Evolutionary conservation across 2,113 vertebrate species (phyloP).

Genomic region (Polyodon spathula): DNA sequence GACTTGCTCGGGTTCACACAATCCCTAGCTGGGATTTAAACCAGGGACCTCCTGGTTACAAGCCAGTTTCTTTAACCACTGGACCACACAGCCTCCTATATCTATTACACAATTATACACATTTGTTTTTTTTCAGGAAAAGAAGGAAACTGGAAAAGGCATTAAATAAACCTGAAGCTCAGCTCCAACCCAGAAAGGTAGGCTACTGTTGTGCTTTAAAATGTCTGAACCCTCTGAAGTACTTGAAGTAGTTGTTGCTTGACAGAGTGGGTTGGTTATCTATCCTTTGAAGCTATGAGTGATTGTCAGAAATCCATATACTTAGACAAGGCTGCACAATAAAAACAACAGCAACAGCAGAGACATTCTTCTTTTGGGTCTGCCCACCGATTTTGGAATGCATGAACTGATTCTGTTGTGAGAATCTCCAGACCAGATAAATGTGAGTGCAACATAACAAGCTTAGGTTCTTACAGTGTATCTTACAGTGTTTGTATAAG

Average conservation of each 20-base stretch:
- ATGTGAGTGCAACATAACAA: not conserved
- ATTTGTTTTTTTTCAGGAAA: constrained; percentile 10
- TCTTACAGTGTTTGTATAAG: no score
- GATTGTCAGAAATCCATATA: not conserved
- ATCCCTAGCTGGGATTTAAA: no score
- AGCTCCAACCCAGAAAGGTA: not conserved
- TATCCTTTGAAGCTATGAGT: not conserved
- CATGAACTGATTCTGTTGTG: not conserved
- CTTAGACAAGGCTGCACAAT: not conserved
- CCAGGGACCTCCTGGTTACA: no score
- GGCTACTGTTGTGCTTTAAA: not conserved
- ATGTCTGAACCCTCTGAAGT: not conserved
- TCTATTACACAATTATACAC: not conserved
- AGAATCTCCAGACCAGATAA: not conserved
- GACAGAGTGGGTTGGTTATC: not conserved
- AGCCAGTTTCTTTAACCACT: no score
- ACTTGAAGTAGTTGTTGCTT: not conserved
- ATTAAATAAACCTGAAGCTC: not conserved
- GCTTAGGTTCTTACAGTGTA: no score
- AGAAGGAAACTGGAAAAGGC: constrained; percentile 6
- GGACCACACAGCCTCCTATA: no score
- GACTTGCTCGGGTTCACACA: no score
- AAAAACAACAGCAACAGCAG: no score
- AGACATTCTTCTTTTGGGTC: no score
- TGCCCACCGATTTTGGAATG: not conserved